phyloP scores from a whole-genome alignment of 2,888 invertebrate species.

The Ectobius pallidus region DNA sequence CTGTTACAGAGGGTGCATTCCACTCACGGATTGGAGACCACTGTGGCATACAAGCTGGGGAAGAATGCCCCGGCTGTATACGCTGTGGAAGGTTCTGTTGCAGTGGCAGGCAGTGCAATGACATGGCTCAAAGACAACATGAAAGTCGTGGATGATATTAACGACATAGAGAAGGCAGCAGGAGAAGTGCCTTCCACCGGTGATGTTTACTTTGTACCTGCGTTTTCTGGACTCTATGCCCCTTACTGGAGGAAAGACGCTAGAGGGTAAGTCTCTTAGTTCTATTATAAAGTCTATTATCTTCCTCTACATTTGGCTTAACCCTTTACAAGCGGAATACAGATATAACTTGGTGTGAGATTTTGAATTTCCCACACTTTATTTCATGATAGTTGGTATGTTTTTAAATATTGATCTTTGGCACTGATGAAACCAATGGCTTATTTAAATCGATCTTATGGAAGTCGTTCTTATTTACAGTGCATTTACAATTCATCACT shows the following conservation, averaged over 20 bases:
- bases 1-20: constrained; percentile 79
- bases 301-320: too few species aligned
- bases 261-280: constrained; percentile 71
- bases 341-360: too few species aligned
- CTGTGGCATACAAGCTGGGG: constrained; percentile 90
- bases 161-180: constrained; percentile 72
- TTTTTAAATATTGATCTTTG: too few species aligned
- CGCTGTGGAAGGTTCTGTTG: constrained; percentile 96
- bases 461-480: too few species aligned
- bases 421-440: too few species aligned
- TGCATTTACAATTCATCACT: too few species aligned
- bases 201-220: constrained; percentile 98
- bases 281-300: background rate
- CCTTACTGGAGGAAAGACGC: constrained; percentile 99
- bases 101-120: constrained; percentile 89
- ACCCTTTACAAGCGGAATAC: too few species aligned
- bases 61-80: constrained; percentile 79
- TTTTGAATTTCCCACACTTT: too few species aligned
- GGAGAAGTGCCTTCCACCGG: constrained; percentile 84
- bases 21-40: constrained; percentile 85
- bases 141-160: constrained; percentile 77
- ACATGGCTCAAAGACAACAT: constrained; percentile 94
- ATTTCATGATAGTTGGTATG: too few species aligned
- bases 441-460: too few species aligned
- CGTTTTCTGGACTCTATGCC: constrained; percentile 95